These are phyloP conservation scores for Holotrichia oblita DNA, from an alignment of 1,140 invertebrate species.

Conservation along the genomic window DNA sequence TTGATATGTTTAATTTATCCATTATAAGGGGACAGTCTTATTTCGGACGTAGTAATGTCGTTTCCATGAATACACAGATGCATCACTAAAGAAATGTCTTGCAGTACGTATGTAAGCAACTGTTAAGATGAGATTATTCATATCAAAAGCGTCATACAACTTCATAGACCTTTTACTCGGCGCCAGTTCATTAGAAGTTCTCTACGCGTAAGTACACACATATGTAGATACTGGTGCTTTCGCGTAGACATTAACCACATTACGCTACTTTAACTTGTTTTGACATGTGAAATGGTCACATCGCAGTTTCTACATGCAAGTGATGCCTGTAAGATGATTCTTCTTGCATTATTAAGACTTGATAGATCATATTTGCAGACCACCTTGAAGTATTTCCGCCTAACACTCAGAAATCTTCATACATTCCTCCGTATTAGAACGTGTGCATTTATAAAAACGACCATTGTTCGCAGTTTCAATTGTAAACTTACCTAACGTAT, in stretches of 20 bases:
- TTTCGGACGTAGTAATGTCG: neutral
- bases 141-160: constrained; percentile 4
- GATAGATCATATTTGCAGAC: neutral
- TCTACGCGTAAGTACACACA: neutral
- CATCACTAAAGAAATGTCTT: neutral
- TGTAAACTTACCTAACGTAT: too few relatives aligned
- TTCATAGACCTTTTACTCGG: constrained; percentile 11
- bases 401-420: neutral
- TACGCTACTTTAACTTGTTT: constrained; percentile 9
- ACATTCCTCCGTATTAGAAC: neutral
- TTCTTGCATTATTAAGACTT: neutral
- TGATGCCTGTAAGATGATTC: constrained; percentile 10
- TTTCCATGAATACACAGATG: neutral
- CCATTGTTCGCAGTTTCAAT: neutral
- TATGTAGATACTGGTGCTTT: neutral
- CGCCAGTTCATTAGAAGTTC: constrained; percentile 6
- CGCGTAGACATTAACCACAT: constrained; percentile 12
- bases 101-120: neutral
- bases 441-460: neutral
- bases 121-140: neutral
- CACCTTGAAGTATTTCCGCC: neutral
- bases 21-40: neutral
- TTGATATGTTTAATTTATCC: too few relatives aligned
- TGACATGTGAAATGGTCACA: constrained; percentile 16
- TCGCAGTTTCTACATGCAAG: neutral